phyloP scores from a whole-genome alignment of 2,888 invertebrate genomes.

The Cosmia trapezina region DNA sequence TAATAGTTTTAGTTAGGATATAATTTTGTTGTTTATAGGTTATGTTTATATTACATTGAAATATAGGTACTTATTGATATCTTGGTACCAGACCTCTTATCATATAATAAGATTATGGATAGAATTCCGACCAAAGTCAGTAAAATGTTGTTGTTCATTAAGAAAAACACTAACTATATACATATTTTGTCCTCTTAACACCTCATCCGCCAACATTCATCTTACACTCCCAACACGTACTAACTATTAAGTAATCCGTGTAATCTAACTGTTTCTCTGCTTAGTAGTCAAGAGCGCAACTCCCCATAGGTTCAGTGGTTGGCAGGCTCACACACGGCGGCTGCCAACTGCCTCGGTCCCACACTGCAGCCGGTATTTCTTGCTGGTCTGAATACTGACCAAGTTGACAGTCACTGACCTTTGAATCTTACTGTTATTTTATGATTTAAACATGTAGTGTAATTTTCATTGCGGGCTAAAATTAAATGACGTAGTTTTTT shows the following conservation, averaged over 20 bases:
- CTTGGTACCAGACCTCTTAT: neutral
- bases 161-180: neutral
- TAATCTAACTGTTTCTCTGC: slow-evolving; percentile 38
- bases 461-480: neutral
- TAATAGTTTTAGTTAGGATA: no score
- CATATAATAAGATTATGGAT: neutral
- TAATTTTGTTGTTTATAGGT: no score
- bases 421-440: slow-evolving; percentile 19
- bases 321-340: slow-evolving; percentile 30
- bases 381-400: slow-evolving; percentile 38
- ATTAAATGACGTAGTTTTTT: neutral
- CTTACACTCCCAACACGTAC: neutral
- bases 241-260: slow-evolving; percentile 44
- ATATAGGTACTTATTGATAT: no score
- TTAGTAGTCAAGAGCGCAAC: slow-evolving; percentile 37
- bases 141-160: neutral
- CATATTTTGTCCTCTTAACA: neutral
- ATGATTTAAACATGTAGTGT: slow-evolving; percentile 27
- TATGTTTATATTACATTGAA: no score
- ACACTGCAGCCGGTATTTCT: slow-evolving; percentile 48
- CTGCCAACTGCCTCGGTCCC: slow-evolving; percentile 51
- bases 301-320: slow-evolving; percentile 31
- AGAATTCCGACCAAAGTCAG: neutral
- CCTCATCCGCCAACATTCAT: neutral
- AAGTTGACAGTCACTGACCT: slow-evolving; percentile 26